A percentile compares a stretch with the other conserved stretches of the same genome.
These are phyloP conservation scores for Heptranchias perlo DNA, from an alignment of 2,113 vertebrate genomes.

Conservation along the genomic window DNA sequence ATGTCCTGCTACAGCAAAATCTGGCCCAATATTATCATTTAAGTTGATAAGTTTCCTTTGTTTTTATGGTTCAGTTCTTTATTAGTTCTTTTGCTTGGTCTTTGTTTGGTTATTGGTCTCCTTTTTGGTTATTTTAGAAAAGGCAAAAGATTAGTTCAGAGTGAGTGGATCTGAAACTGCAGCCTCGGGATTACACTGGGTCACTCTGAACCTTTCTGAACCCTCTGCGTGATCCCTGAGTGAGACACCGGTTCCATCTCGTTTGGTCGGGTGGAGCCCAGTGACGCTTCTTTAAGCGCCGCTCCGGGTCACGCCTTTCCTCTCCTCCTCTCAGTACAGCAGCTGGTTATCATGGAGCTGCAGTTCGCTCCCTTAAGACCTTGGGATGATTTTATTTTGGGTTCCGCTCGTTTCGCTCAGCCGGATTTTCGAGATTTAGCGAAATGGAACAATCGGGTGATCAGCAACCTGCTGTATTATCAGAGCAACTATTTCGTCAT, in stretches of 20 bases:
- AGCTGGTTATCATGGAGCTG: constrained; percentile 68
- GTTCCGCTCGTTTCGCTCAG: constrained; percentile 69
- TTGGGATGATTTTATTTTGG: constrained; percentile 84
- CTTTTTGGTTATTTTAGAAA: neutral
- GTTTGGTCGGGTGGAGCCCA: neutral
- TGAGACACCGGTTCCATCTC: neutral
- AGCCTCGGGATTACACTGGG: neutral
- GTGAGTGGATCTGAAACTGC: neutral
- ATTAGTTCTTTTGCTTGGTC: neutral
- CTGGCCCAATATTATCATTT: neutral
- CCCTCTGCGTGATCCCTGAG: neutral
- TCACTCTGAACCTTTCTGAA: neutral
- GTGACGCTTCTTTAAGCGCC: neutral
- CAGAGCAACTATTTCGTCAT: constrained; percentile 84
- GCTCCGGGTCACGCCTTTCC: no score
- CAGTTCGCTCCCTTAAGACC: constrained; percentile 65
- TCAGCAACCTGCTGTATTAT: constrained; percentile 90
- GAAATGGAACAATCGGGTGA: constrained; percentile 87
- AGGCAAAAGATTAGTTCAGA: neutral
- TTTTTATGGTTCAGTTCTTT: neutral
- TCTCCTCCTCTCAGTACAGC: neutral
- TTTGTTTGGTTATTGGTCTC: neutral
- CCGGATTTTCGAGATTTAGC: constrained; percentile 73
- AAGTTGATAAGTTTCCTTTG: neutral
- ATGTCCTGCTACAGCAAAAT: no score